Conservation (phyloP, 2,797 vertebrate genomes). For the Cynopterus sphinx region DNA sequence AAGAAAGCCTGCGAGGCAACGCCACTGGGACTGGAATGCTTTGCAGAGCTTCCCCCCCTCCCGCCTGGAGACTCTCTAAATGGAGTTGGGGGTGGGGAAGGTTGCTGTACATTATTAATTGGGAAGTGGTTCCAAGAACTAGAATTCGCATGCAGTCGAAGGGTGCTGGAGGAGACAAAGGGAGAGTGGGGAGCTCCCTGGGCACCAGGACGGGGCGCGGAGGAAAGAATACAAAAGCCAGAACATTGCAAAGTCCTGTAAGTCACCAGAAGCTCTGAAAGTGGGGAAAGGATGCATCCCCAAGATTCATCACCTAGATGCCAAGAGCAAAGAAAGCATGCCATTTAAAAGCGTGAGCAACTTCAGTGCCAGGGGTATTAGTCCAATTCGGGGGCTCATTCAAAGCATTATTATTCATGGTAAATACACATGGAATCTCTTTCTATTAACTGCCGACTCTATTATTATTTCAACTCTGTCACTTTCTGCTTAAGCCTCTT, state of each 20-base stretch:
- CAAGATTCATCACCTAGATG: background rate
- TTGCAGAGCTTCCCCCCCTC: background rate
- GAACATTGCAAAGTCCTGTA: background rate
- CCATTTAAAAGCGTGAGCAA: background rate
- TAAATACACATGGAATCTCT: background rate
- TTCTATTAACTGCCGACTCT: background rate
- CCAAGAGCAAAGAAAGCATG: background rate
- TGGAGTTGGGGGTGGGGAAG: background rate
- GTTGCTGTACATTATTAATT: conserved; percentile 32
- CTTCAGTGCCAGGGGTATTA: background rate
- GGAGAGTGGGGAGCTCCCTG: background rate
- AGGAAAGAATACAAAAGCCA: conserved; percentile 28
- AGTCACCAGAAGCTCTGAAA: background rate
- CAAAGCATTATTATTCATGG: background rate
- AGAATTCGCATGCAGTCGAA: background rate
- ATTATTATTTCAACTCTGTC: background rate
- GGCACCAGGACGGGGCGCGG: background rate
- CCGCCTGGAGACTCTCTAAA: background rate
- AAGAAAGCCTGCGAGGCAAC: background rate
- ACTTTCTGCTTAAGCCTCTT: conserved; percentile 41
- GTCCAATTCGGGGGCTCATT: background rate
- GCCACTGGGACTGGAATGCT: background rate
- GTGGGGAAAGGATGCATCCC: background rate
- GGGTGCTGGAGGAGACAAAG: background rate
- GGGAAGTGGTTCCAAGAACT: conserved; percentile 48